Percentiles rank a stretch among this genome's conserved stretches.
Conservation (phyloP, 2,113 vertebrate species). For the Lipotes vexillifer region DNA sequence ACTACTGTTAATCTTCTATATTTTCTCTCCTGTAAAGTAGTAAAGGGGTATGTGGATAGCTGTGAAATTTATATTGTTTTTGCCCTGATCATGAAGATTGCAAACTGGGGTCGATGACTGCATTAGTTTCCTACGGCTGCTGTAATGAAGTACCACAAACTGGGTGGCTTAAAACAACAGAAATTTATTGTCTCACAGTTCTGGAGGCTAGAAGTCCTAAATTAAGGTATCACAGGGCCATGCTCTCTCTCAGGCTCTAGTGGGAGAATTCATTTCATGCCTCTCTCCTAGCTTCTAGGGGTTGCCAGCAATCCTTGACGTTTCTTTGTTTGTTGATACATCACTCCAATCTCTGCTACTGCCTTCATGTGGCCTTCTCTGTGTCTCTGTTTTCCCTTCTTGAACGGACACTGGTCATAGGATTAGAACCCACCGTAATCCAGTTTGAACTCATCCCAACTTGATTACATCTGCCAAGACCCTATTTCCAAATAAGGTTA, state of each 20-base stretch:
- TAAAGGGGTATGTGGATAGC: not conserved
- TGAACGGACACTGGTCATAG: too few species aligned
- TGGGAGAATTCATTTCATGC: not conserved
- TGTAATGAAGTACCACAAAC: not conserved
- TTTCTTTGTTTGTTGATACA: not conserved
- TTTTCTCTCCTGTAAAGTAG: not conserved
- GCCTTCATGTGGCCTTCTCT: not conserved
- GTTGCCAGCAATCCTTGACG: not conserved
- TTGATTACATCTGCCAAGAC: not conserved
- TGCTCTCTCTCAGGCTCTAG: not conserved
- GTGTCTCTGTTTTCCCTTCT: not conserved
- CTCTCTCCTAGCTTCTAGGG: not conserved
- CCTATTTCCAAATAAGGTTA: not conserved
- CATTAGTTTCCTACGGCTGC: not conserved
- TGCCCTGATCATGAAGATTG: not conserved
- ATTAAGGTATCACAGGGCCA: not conserved
- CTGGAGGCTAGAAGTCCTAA: not conserved
- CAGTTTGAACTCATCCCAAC: not conserved
- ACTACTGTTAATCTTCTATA: not conserved
- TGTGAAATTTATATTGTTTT: constrained; percentile 19
- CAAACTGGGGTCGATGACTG: not conserved
- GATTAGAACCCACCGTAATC: not conserved
- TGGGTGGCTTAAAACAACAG: not conserved
- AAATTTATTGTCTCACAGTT: not conserved
- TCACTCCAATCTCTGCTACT: not conserved